phyloP scores from a whole-genome alignment of 2,113 vertebrate species.

The western clawed frog (Xenopus tropicalis) region UCB_Xtro_10.0 CM004448.2:106971501-106972000 shows the following conservation, averaged over 20 bases:
- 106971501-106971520: too few relatives aligned
- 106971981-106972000: too few relatives aligned
- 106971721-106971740: background rate
- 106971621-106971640: too few relatives aligned
- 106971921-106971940: background rate
- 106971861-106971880: background rate
- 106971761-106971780: background rate
- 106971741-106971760: background rate
- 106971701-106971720: background rate
- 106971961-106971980: too few relatives aligned
- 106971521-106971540: too few relatives aligned
- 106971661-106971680: background rate
- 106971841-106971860: background rate
- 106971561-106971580: too few relatives aligned
- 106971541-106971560: too few relatives aligned
- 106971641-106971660: too few relatives aligned
- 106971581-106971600: too few relatives aligned
- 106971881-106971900: background rate
- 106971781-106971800: background rate
- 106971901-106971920: background rate
- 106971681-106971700: background rate
- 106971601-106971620: too few relatives aligned
- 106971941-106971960: too few relatives aligned
- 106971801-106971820: constrained; percentile 1
- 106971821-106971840: background rate